Evolutionary conservation across 2,113 vertebrate genomes (phyloP), one percentile per base, ranked within the genome.

Genomic region (Coracopsis vasa): DNA sequence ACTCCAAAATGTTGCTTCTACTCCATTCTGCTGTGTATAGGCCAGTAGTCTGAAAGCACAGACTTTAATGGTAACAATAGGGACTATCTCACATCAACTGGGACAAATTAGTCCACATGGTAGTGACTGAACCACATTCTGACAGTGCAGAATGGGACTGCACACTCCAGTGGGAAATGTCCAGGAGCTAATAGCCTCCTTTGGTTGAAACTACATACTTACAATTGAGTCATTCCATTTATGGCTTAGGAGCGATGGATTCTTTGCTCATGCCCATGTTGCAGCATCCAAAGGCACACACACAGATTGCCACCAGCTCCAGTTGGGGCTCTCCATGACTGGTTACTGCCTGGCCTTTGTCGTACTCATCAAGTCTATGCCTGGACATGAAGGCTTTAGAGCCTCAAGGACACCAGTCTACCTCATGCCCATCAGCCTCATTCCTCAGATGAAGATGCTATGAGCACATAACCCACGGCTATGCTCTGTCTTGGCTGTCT

Each of bases 191-290:
- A 4, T n/a, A 53, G 62, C 8, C 45, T 37, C n/a, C 80, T 58
- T 6, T 44, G 11, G 18, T 4, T 37, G 62, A 28, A 77, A n/a
- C 29, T 47, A 5, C 1, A 11, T 9, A n/a, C 33, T 44, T 41
- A 20, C 17, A 64, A 20, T 6, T 0, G 2, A 78, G 13, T 4
- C 10, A 16, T 56, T 29, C 65, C 18, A 29, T 45, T 42, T 10
- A 18, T 19, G 27, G 15, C 28, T 56, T 24, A 6, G 0, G 16
- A 80, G 17, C 54, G 11, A 65, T 39, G 45, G 44, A 58, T 83
- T 86, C 35, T 41, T 65, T 56, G 11, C 27, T 65, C 35, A 0
- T 29, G 25, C 10, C 81, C 21, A 1, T 10, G 10, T 65, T 31
- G 24, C 65, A 71, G 41, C 60, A 37, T 13, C 33, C 50, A 39